Conservation (phyloP, 2,113 vertebrate species). For the Lutjanus erythropterus region DNA sequence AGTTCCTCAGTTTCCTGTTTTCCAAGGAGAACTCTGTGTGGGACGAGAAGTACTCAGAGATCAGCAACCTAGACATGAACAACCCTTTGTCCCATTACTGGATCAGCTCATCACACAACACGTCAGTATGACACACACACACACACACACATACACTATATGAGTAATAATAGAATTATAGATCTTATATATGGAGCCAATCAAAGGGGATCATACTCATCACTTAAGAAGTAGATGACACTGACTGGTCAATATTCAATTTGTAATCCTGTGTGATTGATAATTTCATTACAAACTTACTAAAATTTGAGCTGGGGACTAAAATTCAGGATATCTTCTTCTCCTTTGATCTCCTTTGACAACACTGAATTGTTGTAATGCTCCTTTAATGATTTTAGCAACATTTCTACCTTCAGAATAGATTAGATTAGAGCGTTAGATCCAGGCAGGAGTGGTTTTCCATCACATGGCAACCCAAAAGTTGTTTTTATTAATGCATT, state of each 20-base stretch:
- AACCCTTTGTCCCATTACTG: slow-evolving; percentile 98
- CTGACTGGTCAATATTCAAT: neutral
- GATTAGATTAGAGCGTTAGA: neutral
- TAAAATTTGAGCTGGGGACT: no score
- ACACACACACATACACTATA: neutral
- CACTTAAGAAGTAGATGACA: neutral
- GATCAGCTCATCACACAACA: slow-evolving; percentile 99
- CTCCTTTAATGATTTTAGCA: neutral
- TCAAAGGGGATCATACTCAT: neutral
- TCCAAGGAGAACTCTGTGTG: slow-evolving; percentile 97
- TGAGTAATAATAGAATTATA: no score
- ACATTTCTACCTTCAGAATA: neutral
- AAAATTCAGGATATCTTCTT: neutral
- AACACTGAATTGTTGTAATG: neutral
- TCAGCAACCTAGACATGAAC: slow-evolving; percentile 93
- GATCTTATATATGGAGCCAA: neutral
- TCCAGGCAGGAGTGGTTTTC: neutral
- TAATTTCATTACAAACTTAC: neutral
- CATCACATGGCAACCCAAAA: neutral
- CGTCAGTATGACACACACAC: slow-evolving; percentile 89
- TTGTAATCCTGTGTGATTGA: neutral
- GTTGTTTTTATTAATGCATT: neutral
- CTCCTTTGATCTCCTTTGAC: neutral
- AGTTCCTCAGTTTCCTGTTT: slow-evolving; percentile 97
- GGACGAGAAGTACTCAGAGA: slow-evolving; percentile 91